phyloP scores from a whole-genome alignment of 1,140 invertebrate genomes.

The Temnothorax curvispinosus region DNA sequence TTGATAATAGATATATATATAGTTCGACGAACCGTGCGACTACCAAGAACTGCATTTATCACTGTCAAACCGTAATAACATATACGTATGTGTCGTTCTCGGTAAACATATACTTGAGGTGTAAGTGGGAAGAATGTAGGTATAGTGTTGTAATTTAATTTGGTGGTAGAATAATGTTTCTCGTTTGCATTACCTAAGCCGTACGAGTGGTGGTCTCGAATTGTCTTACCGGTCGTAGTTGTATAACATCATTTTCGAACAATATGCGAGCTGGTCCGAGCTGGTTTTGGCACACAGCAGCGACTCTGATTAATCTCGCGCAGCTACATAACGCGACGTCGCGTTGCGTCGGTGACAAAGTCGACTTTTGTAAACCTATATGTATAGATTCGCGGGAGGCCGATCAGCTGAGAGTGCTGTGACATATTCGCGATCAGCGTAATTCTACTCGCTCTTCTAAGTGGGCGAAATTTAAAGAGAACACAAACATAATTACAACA shows the following conservation, averaged over 20 bases:
- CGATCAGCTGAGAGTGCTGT: neutral
- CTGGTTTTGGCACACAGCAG: constrained; percentile 25
- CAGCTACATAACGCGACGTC: neutral
- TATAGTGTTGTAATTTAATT: neutral
- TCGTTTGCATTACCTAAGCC: neutral
- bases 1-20: constrained; percentile 1
- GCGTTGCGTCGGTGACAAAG: neutral
- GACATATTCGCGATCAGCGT: neutral
- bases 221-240: neutral
- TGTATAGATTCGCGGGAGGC: neutral
- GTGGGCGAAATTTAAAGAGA: neutral
- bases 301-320: neutral
- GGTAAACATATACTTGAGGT: neutral
- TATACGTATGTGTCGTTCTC: neutral
- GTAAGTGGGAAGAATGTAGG: neutral
- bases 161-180: neutral
- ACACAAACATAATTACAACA: neutral
- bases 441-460: neutral
- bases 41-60: constrained; percentile 18
- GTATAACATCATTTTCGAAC: neutral
- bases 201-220: neutral
- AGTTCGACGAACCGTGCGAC: constrained; percentile 5
- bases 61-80: neutral
- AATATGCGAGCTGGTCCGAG: neutral
- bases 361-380: neutral